A percentile compares a stretch with the other conserved stretches of the same genome.
Evolutionary conservation across 1,140 invertebrate genomes (phyloP).

Genomic region (Drosophila pruinosa): DNA sequence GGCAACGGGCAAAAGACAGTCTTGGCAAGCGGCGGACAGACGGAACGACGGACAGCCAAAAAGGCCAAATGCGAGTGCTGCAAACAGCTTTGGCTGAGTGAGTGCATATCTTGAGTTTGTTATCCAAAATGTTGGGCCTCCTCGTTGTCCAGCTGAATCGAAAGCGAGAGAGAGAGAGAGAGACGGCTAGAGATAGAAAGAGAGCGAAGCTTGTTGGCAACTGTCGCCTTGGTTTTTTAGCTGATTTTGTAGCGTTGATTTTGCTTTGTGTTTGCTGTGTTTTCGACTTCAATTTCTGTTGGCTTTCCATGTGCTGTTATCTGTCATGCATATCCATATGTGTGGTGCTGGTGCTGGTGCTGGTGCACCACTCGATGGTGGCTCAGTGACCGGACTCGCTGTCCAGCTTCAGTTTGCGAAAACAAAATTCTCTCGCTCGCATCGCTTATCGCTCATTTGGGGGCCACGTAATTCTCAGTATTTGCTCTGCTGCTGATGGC

Average conservation of each 20-base stretch:
- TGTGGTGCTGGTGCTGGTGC: not conserved
- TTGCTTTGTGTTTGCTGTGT: constrained; percentile 44
- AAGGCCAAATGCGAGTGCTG: constrained; percentile 18
- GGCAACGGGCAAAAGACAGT: constrained; percentile 14
- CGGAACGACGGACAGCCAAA: not conserved
- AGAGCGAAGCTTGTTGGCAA: constrained; percentile 16
- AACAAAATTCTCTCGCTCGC: constrained; percentile 43
- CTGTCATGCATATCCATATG: constrained; percentile 56
- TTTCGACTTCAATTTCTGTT: constrained; percentile 45
- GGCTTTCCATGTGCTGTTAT: constrained; percentile 39
- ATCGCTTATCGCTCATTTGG: constrained; percentile 41
- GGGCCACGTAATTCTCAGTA: constrained; percentile 45
- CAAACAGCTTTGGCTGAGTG: constrained; percentile 31
- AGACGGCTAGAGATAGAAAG: not conserved
- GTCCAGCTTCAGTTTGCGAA: constrained; percentile 20
- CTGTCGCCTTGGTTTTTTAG: constrained; percentile 44
- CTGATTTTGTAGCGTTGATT: constrained; percentile 60
- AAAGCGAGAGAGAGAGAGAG: not conserved
- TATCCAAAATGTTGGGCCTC: constrained; percentile 69
- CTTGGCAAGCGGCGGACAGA: not conserved
- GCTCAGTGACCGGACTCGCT: constrained; percentile 19
- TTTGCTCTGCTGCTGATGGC: no score
- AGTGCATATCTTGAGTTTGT: constrained; percentile 66
- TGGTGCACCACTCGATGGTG: constrained; percentile 1
- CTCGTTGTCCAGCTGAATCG: constrained; percentile 24